Conservation (phyloP, 2,888 invertebrate species). For the Caenorhabditis uteleia region DNA sequence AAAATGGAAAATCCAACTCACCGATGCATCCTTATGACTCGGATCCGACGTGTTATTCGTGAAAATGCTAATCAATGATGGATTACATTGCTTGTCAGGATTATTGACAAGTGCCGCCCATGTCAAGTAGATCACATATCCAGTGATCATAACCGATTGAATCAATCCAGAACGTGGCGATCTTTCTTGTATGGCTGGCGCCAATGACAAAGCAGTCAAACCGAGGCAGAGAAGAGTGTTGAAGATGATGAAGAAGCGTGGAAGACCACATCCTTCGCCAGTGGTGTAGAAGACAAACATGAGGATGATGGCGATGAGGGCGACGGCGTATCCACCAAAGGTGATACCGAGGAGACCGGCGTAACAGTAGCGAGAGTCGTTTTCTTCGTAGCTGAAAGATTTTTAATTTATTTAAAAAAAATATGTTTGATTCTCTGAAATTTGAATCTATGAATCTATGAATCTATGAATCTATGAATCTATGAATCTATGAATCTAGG, state of each 20-base stretch:
- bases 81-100: slow-evolving; percentile 82
- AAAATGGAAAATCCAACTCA: not conserved
- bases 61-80: slow-evolving; percentile 71
- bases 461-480: too few relatives aligned
- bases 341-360: slow-evolving; percentile 83
- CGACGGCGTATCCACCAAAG: slow-evolving; percentile 80
- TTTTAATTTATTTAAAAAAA: not conserved
- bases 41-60: slow-evolving; percentile 52
- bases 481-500: not conserved
- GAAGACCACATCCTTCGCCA: slow-evolving; percentile 79
- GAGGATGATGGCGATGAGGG: slow-evolving; percentile 82
- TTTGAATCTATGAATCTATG: too few relatives aligned
- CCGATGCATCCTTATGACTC: slow-evolving; percentile 22
- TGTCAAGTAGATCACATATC: slow-evolving; percentile 93
- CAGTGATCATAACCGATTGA: slow-evolving; percentile 83
- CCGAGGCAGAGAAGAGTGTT: slow-evolving; percentile 88
- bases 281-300: slow-evolving; percentile 86
- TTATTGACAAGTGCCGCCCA: slow-evolving; percentile 97
- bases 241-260: slow-evolving; percentile 96
- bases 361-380: slow-evolving; percentile 85
- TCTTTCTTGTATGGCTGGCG: slow-evolving; percentile 87
- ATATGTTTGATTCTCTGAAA: not conserved
- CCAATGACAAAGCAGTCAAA: slow-evolving; percentile 84
- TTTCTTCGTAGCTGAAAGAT: slow-evolving; percentile 86
- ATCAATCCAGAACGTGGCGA: slow-evolving; percentile 80